These are phyloP conservation scores for Capitella teleta DNA, from an alignment of 1,140 invertebrate species.

Conservation along the genomic window DNA sequence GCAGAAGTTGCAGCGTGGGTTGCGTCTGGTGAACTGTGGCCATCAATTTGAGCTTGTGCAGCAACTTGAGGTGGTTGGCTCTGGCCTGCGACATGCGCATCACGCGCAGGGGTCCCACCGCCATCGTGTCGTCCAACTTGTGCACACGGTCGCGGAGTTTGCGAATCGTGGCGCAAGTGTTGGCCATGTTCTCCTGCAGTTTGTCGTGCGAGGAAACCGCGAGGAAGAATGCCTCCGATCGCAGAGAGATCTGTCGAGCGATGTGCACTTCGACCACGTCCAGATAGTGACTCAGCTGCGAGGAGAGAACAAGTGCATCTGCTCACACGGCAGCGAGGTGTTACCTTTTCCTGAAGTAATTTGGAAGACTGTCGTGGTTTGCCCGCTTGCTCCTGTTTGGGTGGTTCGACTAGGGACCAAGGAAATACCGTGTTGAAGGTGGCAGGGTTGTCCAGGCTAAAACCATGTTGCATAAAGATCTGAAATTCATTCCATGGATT, in stretches of 20 bases:
- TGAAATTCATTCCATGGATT: constrained; percentile 24
- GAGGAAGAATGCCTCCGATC: constrained; percentile 91
- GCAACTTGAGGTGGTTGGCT: constrained; percentile 43
- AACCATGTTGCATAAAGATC: constrained; percentile 72
- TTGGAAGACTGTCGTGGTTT: constrained; percentile 40
- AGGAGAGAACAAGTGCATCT: not conserved
- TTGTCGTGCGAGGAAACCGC: constrained; percentile 90
- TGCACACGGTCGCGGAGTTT: constrained; percentile 54
- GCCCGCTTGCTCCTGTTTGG: constrained; percentile 11
- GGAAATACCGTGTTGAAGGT: constrained; percentile 83
- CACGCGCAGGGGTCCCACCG: constrained; percentile 67
- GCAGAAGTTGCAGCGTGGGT: constrained; percentile 83
- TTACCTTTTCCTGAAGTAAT: constrained; percentile 54
- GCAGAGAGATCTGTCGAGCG: constrained; percentile 86
- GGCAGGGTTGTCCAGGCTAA: constrained; percentile 67
- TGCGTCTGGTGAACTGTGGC: constrained; percentile 94
- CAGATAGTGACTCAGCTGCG: constrained; percentile 77
- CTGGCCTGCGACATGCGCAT: constrained; percentile 47
- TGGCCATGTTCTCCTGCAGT: constrained; percentile 51
- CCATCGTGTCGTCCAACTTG: constrained; percentile 63
- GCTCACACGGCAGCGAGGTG: not conserved
- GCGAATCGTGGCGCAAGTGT: constrained; percentile 68
- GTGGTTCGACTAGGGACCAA: constrained; percentile 34
- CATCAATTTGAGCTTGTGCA: constrained; percentile 71
- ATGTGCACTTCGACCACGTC: constrained; percentile 93